Evolutionary conservation across 2,888 invertebrate species (phyloP), one percentile per base, ranked within the genome.

Genomic region (Drosophila crucigera): DNA sequence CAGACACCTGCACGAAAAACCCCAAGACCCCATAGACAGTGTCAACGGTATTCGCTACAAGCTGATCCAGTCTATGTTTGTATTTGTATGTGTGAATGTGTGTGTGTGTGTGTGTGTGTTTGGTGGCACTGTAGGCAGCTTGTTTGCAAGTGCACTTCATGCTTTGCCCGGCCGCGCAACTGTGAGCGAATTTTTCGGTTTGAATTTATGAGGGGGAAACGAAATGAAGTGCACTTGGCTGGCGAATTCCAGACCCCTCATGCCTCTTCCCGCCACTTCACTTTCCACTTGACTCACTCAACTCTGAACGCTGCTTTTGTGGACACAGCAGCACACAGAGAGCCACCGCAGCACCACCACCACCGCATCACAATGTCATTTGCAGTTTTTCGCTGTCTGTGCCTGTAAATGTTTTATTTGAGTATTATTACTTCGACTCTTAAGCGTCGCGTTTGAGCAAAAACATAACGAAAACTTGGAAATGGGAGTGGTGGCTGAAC

Each of bases 361-460:
- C 41, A 50, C 35, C 37, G 52, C 55, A 61, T 43, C 67, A 61
- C 67, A 55, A 86, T 86, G 89, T 84, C 84, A 84, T 89, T 89
- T 84, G 82, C 84, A 84, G 84, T 84, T 84, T 84, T 84, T 83
- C 89, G 72, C 76, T 73, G 84, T 84, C 84, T 89, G 86, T 49
- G 89, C 84, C 84, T 84, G 84, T 84, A 84, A 84, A 84, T 84
- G 84, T 84, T 84, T 84, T 84, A 84, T 84, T 84, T 84, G 86
- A 84, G 89, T 89, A 84, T 84, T 84, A 84, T 89, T 89, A 89
- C 89, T 86, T 83, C 74, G 78, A 84, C 82, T 83, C 86, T 84
- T 86, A 83, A 86, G 75, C 83, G 49, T 69, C 75, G 69, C 76
- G 64, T 68, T 75, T 75, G 41, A 66, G 68, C 59, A 61, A 54